A percentile compares a stretch with the other conserved stretches of the same genome.
Evolutionary conservation across 2,797 vertebrate species (phyloP).

Genomic region (Thripadectes ignobilis): DNA sequence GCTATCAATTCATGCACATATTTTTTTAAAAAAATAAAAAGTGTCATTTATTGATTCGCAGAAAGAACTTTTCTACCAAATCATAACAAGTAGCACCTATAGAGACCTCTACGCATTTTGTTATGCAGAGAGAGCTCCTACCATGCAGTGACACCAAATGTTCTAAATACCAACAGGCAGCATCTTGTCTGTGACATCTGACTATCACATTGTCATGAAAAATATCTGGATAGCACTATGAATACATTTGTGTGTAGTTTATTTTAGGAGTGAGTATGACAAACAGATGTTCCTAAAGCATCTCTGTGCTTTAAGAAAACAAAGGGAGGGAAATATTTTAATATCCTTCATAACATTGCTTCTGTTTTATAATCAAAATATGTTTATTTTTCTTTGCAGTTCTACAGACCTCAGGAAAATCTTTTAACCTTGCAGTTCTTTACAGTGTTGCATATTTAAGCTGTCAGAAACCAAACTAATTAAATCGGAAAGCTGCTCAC

Average conservation of each 20-base stretch:
- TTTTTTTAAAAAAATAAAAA: neutral
- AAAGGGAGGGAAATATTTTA: constrained; percentile 12
- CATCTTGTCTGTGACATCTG: constrained; percentile 38
- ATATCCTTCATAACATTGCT: neutral
- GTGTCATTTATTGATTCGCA: neutral
- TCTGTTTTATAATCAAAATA: constrained; percentile 8
- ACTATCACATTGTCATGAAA: constrained; percentile 20
- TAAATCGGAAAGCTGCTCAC: constrained; percentile 28
- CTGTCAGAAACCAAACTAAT: constrained; percentile 47
- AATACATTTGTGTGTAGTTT: neutral
- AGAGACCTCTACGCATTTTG: neutral
- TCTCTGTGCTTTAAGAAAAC: neutral
- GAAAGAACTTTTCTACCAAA: neutral
- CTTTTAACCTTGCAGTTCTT: constrained; percentile 41
- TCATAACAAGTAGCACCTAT: neutral
- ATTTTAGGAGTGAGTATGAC: constrained; percentile 28
- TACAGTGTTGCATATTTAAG: neutral
- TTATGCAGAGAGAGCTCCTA: neutral
- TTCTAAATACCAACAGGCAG: neutral
- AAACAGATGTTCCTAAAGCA: neutral
- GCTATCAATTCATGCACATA: neutral
- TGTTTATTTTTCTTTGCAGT: constrained; percentile 4
- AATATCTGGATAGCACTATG: neutral
- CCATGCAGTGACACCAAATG: neutral
- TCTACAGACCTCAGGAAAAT: constrained; percentile 14